Conservation (phyloP, 2,113 vertebrate species). For the Oxyura jamaicensis region DNA sequence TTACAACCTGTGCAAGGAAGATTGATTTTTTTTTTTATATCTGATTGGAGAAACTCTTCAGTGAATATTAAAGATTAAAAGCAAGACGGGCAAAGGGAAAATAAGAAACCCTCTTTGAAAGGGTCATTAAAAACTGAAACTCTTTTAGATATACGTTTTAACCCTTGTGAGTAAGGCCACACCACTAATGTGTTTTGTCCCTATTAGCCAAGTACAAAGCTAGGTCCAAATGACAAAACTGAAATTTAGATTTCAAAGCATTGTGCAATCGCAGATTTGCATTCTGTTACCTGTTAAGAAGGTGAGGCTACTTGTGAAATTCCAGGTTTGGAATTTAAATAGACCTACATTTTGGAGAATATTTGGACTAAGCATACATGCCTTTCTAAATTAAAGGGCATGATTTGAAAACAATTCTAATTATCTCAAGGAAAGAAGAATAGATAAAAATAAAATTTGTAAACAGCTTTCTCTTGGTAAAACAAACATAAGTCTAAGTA, state of each 20-base stretch:
- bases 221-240: background rate
- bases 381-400: background rate
- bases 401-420: background rate
- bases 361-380: background rate
- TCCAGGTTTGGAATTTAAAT: background rate
- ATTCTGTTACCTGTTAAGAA: background rate
- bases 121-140: background rate
- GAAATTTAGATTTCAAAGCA: background rate
- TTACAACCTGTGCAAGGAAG: background rate
- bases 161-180: background rate
- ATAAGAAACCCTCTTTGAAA: background rate
- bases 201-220: background rate
- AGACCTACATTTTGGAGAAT: background rate
- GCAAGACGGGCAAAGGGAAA: background rate
- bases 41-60: background rate
- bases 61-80: background rate
- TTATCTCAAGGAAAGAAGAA: background rate
- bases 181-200: background rate
- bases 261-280: background rate
- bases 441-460: background rate
- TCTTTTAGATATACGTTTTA: background rate
- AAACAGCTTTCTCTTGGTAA: background rate
- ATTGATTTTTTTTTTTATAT: background rate
- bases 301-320: background rate
- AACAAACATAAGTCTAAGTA: background rate